A percentile compares a stretch with the other conserved stretches of the same genome.
phyloP scores from a whole-genome alignment of 1,140 invertebrate species.

The Lepidurus packardi region DNA sequence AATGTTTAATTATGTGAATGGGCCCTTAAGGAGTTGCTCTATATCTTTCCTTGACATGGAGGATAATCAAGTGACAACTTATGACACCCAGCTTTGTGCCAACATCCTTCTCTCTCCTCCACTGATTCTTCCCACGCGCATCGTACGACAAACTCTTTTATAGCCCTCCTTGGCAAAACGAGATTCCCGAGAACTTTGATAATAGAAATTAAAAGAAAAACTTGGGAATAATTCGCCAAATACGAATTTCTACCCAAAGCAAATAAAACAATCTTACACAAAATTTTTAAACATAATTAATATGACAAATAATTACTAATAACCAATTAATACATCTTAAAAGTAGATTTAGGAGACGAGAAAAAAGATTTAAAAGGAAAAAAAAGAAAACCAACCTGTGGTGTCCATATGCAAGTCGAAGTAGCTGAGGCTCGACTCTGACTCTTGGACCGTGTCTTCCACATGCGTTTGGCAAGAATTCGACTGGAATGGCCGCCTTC shows the following conservation, averaged over 20 bases:
- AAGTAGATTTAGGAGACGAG: background rate
- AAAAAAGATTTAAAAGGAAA: background rate
- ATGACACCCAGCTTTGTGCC: constrained; percentile 7
- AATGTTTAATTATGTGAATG: constrained; percentile 22
- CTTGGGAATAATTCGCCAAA: too few relatives aligned
- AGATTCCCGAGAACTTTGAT: too few relatives aligned
- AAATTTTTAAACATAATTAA: too few relatives aligned
- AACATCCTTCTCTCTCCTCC: background rate
- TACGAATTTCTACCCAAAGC: too few relatives aligned
- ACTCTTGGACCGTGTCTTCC: constrained; percentile 70
- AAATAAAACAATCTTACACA: too few relatives aligned
- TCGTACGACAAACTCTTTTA: background rate
- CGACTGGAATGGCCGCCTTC: constrained; percentile 45
- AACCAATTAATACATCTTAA: too few relatives aligned
- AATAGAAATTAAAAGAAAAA: too few relatives aligned
- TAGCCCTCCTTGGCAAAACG: background rate
- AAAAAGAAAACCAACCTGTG: constrained; percentile 64
- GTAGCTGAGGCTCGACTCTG: constrained; percentile 56
- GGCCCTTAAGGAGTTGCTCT: constrained; percentile 1
- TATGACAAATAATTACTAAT: too few relatives aligned
- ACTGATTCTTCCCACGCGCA: constrained; percentile 20
- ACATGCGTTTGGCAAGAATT: constrained; percentile 73
- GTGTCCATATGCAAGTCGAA: constrained; percentile 59
- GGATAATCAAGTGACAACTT: constrained; percentile 19
- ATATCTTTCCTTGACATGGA: background rate